phyloP scores from a whole-genome alignment of 2,888 invertebrate species.

The Ecliptopera silaceata region DNA sequence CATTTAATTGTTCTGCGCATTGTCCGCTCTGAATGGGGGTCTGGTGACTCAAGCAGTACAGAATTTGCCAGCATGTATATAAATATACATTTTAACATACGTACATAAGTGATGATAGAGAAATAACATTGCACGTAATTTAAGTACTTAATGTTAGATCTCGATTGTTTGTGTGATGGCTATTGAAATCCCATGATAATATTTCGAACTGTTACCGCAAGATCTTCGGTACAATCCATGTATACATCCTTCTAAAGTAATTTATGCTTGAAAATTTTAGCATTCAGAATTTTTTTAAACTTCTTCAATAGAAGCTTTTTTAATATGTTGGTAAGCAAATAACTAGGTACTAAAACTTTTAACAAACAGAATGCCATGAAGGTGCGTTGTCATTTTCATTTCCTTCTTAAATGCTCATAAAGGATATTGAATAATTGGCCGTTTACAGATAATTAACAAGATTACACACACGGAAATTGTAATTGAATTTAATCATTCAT shows the following conservation, averaged over 20 bases:
- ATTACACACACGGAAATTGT: constrained; percentile 52
- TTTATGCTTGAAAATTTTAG: too few relatives aligned
- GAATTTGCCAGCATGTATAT: constrained; percentile 6
- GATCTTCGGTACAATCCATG: too few relatives aligned
- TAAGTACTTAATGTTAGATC: too few relatives aligned
- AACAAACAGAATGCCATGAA: too few relatives aligned
- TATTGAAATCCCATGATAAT: too few relatives aligned
- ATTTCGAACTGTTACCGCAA: too few relatives aligned
- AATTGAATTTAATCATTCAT: constrained; percentile 55
- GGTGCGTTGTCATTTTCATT: constrained; percentile 13
- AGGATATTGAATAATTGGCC: constrained; percentile 28
- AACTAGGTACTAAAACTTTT: not conserved
- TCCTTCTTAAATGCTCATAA: constrained; percentile 13
- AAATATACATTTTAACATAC: not conserved
- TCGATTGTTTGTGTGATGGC: too few relatives aligned
- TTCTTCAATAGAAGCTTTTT: too few relatives aligned
- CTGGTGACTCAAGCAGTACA: constrained; percentile 36
- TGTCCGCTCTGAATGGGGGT: constrained; percentile 51
- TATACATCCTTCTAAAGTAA: too few relatives aligned
- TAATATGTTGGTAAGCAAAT: too few relatives aligned
- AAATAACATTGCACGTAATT: too few relatives aligned
- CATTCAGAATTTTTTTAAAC: too few relatives aligned
- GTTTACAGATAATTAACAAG: constrained; percentile 32
- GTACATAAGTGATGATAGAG: not conserved
- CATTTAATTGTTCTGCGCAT: constrained; percentile 68